A percentile compares a stretch with the other conserved stretches of the same genome.
phyloP scores from a whole-genome alignment of 2,888 invertebrate genomes.

The Rhaphigaster nebulosa region DNA sequence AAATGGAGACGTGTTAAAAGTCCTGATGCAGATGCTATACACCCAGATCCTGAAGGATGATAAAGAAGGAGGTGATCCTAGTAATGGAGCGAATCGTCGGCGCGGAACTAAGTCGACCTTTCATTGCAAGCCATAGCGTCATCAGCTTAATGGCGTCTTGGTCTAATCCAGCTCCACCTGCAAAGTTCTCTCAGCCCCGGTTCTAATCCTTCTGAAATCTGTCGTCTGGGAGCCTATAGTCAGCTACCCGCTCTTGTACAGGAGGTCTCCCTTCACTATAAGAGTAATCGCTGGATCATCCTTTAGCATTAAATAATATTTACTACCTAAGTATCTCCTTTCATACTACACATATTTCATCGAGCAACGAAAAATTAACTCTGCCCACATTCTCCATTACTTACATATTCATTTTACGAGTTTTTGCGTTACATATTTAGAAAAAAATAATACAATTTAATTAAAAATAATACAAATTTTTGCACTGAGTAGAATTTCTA shows the following conservation, averaged over 20 bases:
- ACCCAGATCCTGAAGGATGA: not conserved
- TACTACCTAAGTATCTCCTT: too few relatives aligned
- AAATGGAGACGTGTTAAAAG: not conserved
- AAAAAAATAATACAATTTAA: too few relatives aligned
- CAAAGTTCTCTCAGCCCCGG: not conserved
- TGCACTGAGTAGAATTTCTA: too few relatives aligned
- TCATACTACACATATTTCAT: not conserved
- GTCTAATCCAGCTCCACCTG: not conserved
- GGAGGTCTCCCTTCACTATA: not conserved
- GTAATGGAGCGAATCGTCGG: slow-evolving; percentile 41
- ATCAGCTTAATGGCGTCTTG: slow-evolving; percentile 40
- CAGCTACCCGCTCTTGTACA: not conserved
- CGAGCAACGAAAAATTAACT: too few relatives aligned
- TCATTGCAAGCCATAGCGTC: not conserved
- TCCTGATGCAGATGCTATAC: not conserved
- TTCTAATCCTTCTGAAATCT: slow-evolving; percentile 20
- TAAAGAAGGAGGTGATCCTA: slow-evolving; percentile 45
- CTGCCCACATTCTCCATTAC: too few relatives aligned
- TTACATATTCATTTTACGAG: too few relatives aligned
- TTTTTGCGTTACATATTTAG: too few relatives aligned
- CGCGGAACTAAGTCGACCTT: slow-evolving; percentile 43
- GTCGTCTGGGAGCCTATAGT: not conserved
- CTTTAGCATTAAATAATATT: not conserved
- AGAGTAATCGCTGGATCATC: not conserved
- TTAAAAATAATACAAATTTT: too few relatives aligned